Percentiles rank a stretch among this genome's conserved stretches.
These are phyloP conservation scores for Mamestra brassicae DNA, from an alignment of 2,888 invertebrate species.

Conservation along the genomic window DNA sequence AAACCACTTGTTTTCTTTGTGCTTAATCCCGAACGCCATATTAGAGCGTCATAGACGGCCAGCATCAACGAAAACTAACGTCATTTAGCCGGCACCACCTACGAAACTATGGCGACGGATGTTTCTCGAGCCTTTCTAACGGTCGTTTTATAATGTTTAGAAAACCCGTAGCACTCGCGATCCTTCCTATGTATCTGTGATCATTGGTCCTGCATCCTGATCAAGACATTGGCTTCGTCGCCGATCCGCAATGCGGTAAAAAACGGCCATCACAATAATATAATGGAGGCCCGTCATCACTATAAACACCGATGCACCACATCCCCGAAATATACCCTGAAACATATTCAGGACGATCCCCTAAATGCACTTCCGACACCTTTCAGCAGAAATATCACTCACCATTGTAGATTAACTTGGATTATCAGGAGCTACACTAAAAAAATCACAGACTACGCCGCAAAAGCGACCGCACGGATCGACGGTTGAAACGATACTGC, in stretches of 20 bases:
- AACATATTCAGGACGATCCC: slow-evolving; percentile 75
- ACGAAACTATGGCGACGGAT: slow-evolving; percentile 86
- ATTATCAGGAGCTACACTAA: slow-evolving; percentile 91
- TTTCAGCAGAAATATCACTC: slow-evolving; percentile 88
- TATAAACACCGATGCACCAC: slow-evolving; percentile 89
- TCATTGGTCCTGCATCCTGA: slow-evolving; percentile 66
- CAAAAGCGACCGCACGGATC: slow-evolving; percentile 90
- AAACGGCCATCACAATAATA: slow-evolving; percentile 90
- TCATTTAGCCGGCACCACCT: slow-evolving; percentile 86
- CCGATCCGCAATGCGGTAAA: slow-evolving; percentile 90
- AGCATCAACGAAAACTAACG: slow-evolving; percentile 77
- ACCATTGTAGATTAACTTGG: slow-evolving; percentile 91
- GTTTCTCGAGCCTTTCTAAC: slow-evolving; percentile 78
- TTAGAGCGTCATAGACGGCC: slow-evolving; percentile 75
- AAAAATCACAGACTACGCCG: slow-evolving; percentile 91
- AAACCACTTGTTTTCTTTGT: slow-evolving; percentile 76
- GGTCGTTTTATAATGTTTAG: slow-evolving; percentile 67
- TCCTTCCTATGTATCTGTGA: slow-evolving; percentile 60
- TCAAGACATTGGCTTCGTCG: slow-evolving; percentile 73
- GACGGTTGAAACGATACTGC: slow-evolving; percentile 91
- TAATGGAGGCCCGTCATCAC: slow-evolving; percentile 90
- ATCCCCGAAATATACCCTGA: slow-evolving; percentile 86
- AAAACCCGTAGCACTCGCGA: slow-evolving; percentile 63
- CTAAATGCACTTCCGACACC: slow-evolving; percentile 84
- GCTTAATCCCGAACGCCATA: slow-evolving; percentile 72